phyloP scores from a whole-genome alignment of 2,888 invertebrate genomes.

The Polydrusus cervinus region DNA sequence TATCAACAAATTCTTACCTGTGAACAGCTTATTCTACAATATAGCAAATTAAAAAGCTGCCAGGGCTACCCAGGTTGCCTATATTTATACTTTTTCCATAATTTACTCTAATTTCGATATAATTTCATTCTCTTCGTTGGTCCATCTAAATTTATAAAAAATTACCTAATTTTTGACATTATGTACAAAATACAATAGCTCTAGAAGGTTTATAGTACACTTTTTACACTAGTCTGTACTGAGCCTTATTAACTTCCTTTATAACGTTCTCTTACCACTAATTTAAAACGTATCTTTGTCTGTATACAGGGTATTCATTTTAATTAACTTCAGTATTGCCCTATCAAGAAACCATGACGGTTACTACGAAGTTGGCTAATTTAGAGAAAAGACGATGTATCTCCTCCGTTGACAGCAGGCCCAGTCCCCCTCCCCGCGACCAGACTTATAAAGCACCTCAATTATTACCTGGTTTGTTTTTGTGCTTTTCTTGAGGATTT shows the following conservation, averaged over 20 bases:
- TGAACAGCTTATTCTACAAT: too few species aligned
- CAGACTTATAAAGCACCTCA: too few species aligned
- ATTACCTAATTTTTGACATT: slow-evolving; percentile 18
- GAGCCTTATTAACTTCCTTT: neutral
- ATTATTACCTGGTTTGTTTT: too few species aligned
- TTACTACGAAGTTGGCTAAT: too few species aligned
- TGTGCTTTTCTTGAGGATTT: too few species aligned
- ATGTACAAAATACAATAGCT: neutral
- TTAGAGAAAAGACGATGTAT: too few species aligned
- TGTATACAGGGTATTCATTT: neutral
- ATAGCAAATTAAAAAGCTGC: too few species aligned
- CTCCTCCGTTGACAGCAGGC: too few species aligned
- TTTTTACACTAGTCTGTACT: slow-evolving; percentile 2
- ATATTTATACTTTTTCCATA: neutral
- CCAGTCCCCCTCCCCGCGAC: too few species aligned
- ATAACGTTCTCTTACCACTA: neutral
- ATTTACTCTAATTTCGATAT: slow-evolving; percentile 9
- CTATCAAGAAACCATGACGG: too few species aligned
- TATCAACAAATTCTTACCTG: too few species aligned
- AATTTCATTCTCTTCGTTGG: slow-evolving; percentile 23
- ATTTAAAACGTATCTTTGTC: neutral
- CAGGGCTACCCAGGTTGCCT: neutral
- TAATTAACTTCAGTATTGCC: neutral
- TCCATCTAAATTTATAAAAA: slow-evolving; percentile 30
- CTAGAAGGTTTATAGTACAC: neutral